Evolutionary conservation across 2,113 vertebrate genomes (phyloP).

Genomic region (Zapus hudsonius): DNA sequence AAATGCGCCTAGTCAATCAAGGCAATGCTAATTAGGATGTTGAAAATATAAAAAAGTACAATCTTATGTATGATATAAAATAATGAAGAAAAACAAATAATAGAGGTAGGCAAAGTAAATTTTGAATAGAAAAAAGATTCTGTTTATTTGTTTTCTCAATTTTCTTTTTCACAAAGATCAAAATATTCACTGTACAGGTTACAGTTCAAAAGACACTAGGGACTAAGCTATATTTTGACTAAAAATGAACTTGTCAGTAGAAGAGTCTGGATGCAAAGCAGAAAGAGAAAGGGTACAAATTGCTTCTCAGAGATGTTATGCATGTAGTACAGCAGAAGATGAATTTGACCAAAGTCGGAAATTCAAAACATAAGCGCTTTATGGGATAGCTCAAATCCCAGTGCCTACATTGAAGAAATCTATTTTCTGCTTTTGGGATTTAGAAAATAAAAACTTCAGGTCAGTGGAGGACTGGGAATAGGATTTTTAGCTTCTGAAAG

Average conservation of each 20-base stretch:
- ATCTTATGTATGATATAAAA: background rate
- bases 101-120: background rate
- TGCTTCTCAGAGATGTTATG: background rate
- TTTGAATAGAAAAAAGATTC: background rate
- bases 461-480: background rate
- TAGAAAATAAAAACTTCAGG: slow-evolving; percentile 55
- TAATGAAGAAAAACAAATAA: background rate
- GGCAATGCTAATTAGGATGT: too few relatives aligned
- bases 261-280: background rate
- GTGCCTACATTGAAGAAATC: slow-evolving; percentile 41
- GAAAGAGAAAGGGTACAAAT: background rate
- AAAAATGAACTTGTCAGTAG: background rate
- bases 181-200: background rate
- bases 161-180: background rate
- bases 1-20: too few relatives aligned
- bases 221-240: background rate
- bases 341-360: slow-evolving; percentile 51
- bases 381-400: slow-evolving; percentile 48
- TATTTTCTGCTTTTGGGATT: slow-evolving; percentile 53
- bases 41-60: too few relatives aligned
- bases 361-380: slow-evolving; percentile 41
- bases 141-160: background rate
- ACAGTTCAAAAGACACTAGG: background rate
- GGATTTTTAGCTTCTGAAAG: slow-evolving; percentile 37
- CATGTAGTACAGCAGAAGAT: slow-evolving; percentile 25